These are phyloP conservation scores for Tortrix viridana DNA, from an alignment of 2,888 invertebrate species.

Conservation along the genomic window DNA sequence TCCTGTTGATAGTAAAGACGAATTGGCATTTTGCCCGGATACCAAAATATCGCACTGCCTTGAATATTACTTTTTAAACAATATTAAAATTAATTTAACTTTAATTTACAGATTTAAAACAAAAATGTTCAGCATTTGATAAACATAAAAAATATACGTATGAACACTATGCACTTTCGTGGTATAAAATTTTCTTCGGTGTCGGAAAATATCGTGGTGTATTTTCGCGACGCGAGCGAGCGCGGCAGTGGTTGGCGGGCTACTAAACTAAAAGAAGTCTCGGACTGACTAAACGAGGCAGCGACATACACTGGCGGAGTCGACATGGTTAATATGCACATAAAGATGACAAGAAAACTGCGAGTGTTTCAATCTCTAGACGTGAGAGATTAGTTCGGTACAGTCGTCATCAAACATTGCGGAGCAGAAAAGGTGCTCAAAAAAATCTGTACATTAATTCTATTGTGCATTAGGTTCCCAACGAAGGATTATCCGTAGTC, in stretches of 20 bases:
- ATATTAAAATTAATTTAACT: constrained; percentile 6
- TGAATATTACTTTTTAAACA: constrained; percentile 49
- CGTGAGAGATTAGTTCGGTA: not conserved
- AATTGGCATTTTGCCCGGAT: constrained; percentile 70
- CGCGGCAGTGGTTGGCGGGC: constrained; percentile 10
- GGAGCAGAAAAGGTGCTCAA: not conserved
- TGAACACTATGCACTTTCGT: constrained; percentile 4
- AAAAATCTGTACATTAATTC: not conserved
- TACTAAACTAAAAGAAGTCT: constrained; percentile 13
- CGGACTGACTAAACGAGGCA: constrained; percentile 8
- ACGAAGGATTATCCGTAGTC: too few species aligned
- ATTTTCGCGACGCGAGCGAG: constrained; percentile 2
- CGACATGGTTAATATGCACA: constrained; percentile 32
- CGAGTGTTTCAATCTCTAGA: constrained; percentile 10
- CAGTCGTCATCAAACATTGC: not conserved
- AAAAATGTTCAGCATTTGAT: not conserved
- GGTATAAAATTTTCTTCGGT: not conserved
- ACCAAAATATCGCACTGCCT: constrained; percentile 73
- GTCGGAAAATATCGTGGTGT: constrained; percentile 12
- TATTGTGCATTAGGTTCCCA: too few species aligned
- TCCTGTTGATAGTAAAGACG: constrained; percentile 48
- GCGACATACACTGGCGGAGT: not conserved
- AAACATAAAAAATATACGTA: not conserved
- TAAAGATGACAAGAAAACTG: constrained; percentile 35
- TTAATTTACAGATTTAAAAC: not conserved